Percentiles rank a stretch among this genome's conserved stretches.
Evolutionary conservation across 2,113 vertebrate species (phyloP).

Genomic region (Zosterops pallidus): DNA sequence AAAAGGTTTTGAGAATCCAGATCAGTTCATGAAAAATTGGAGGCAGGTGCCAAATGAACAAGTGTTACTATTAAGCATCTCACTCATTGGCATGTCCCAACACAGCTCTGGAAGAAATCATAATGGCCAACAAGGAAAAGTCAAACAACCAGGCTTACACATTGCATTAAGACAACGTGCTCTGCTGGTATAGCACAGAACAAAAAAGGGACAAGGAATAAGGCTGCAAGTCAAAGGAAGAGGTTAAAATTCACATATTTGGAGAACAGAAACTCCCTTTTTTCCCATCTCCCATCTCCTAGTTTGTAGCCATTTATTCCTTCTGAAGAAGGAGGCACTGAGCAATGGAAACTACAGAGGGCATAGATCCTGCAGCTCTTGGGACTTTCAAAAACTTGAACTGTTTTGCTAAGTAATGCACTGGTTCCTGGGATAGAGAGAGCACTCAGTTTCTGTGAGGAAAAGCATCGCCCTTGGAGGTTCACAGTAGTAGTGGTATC

Average conservation of each 20-base stretch:
- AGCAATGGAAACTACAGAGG: not conserved
- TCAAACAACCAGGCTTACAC: not conserved
- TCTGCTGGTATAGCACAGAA: not conserved
- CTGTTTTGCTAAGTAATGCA: not conserved
- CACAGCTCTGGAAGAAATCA: slow-evolving; percentile 1
- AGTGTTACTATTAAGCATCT: not conserved
- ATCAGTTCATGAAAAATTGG: not conserved
- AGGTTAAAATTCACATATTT: not conserved
- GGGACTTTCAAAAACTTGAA: not conserved
- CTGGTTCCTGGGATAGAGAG: not conserved
- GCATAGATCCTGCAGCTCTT: not conserved
- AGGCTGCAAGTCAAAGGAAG: not conserved
- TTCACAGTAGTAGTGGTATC: not conserved
- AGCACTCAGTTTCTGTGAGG: not conserved
- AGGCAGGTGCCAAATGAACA: not conserved
- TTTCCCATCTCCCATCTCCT: not conserved
- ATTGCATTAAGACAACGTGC: rapidly evolving
- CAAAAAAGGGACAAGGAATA: not conserved
- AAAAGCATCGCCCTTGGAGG: not conserved
- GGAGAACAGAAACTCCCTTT: not conserved
- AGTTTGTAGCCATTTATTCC: not conserved
- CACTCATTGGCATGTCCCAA: not conserved
- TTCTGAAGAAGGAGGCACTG: not conserved
- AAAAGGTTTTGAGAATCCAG: not conserved
- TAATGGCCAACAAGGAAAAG: not conserved